Conservation (phyloP, 1,140 invertebrate species). For the Musca domestica region DNA sequence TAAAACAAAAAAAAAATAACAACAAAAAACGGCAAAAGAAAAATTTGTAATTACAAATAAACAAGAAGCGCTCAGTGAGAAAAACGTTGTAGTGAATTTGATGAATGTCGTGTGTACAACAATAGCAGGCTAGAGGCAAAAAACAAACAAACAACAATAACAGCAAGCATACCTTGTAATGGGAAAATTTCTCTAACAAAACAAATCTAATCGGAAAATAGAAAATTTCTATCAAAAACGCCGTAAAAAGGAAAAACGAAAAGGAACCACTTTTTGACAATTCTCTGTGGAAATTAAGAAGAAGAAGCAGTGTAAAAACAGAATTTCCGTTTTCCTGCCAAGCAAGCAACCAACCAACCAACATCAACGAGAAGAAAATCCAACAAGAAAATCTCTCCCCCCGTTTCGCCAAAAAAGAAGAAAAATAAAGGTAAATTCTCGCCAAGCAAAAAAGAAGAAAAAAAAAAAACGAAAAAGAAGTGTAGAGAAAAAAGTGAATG, state of each 20-base stretch:
- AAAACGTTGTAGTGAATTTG: not conserved
- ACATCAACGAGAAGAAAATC: constrained; percentile 7
- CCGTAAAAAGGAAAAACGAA: not conserved
- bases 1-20: not conserved
- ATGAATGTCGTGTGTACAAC: not conserved
- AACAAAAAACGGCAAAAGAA: not conserved
- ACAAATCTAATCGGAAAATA: not conserved
- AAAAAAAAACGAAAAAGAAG: not conserved
- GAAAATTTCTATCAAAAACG: not conserved
- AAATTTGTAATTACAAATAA: not conserved
- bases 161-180: not conserved
- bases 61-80: not conserved
- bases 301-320: not conserved
- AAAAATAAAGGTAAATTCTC: not conserved
- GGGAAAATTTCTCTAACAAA: not conserved
- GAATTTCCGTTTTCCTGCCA: not conserved
- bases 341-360: not conserved
- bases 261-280: not conserved
- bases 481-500: no score
- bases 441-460: constrained; percentile 1
- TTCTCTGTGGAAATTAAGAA: not conserved
- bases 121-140: not conserved
- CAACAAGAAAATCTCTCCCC: constrained; percentile 4
- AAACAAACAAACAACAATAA: not conserved
- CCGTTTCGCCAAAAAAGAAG: constrained; percentile 2